These are phyloP conservation scores for Melitaea athalia DNA, from an alignment of 2,888 invertebrate species.

Conservation along the genomic window DNA sequence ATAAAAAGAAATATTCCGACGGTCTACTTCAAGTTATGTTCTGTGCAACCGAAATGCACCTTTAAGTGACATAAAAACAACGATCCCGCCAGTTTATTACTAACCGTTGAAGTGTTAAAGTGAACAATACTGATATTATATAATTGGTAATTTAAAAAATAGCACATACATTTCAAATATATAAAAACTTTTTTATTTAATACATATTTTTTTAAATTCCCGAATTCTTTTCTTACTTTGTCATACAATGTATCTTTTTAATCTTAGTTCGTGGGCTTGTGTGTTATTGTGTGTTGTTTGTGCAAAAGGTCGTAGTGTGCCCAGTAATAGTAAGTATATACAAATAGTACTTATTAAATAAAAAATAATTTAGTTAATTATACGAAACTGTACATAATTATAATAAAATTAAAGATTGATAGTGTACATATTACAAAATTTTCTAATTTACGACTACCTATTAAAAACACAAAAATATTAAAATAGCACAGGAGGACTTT, in stretches of 20 bases:
- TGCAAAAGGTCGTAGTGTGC: conserved; percentile 34
- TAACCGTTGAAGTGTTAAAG: conserved; percentile 47
- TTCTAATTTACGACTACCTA: no score
- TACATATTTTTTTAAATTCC: no score
- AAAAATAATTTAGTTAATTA: no score
- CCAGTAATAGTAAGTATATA: conserved; percentile 28
- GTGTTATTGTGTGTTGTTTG: conserved; percentile 32
- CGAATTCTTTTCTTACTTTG: not conserved
- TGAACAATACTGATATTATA: conserved; percentile 35
- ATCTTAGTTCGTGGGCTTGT: conserved; percentile 10
- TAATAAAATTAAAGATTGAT: no score
- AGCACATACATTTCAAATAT: no score
- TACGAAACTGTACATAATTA: no score
- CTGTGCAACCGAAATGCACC: conserved; percentile 61
- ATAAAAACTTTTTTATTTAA: no score
- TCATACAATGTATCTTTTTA: conserved; percentile 25
- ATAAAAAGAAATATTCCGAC: conserved; percentile 16
- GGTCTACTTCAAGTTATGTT: conserved; percentile 54
- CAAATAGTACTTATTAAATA: no score
- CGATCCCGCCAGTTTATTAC: conserved; percentile 57
- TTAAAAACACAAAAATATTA: no score
- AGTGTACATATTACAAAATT: no score
- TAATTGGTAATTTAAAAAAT: not conserved
- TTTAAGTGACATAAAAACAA: conserved; percentile 66
- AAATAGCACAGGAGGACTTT: no score